Evolutionary conservation across 2,113 vertebrate genomes (phyloP).

Genomic region (Carassius auratus): DNA sequence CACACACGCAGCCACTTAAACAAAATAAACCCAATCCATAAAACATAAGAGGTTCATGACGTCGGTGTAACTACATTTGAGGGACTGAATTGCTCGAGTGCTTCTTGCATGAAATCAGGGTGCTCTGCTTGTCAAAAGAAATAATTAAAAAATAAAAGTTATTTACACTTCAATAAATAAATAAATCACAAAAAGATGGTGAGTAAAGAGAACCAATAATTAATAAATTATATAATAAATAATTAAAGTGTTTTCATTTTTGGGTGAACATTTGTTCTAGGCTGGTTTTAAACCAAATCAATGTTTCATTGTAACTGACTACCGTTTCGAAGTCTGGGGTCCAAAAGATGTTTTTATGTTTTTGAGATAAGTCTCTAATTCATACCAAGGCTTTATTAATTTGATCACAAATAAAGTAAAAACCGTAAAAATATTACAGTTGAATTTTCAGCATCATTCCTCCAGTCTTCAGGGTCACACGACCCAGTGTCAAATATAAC

Average conservation of each 20-base stretch:
- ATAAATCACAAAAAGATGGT: too few species aligned
- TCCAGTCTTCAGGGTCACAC: background rate
- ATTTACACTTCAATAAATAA: too few species aligned
- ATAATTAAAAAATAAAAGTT: too few species aligned
- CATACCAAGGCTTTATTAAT: background rate
- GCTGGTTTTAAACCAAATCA: background rate
- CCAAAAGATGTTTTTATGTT: background rate
- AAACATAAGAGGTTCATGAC: conserved; percentile 6
- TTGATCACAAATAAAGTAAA: background rate
- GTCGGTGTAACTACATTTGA: background rate
- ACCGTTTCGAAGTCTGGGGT: too few species aligned
- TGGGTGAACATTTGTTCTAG: background rate
- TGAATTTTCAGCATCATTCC: background rate
- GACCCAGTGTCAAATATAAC: background rate
- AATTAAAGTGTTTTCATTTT: background rate
- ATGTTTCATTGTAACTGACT: background rate
- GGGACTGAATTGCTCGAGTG: background rate
- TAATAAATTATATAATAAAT: background rate
- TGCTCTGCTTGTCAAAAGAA: background rate
- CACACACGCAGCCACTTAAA: background rate
- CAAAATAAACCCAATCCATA: background rate
- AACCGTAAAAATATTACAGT: too few species aligned
- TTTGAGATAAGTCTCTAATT: background rate
- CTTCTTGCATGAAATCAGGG: background rate
- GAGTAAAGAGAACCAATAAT: background rate